Base-by-base conservation (phyloP, 2,113 vertebrate species). In the Gobius niger region DNA sequence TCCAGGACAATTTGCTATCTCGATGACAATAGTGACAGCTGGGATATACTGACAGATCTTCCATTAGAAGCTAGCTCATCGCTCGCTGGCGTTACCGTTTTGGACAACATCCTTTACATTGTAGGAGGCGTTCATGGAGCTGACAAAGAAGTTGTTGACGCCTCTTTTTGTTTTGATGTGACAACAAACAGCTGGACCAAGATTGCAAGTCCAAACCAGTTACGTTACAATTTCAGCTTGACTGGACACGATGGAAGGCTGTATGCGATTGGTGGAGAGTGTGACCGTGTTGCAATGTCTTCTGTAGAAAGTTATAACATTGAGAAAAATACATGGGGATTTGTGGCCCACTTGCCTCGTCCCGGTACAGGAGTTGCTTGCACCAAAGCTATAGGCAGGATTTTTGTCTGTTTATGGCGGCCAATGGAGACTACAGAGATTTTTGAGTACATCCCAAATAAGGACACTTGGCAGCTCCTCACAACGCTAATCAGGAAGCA, bases 371-470 rank as follows among this genome's bases (percentile, higher is more conserved):
- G 93, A 0, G 90, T 85, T 0, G 95, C 96, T 0, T 95, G 94
- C 0, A 83, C 95, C 78, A 93, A 93, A 56, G 84, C 95, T 4
- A 75, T 94, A 82, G 90, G 94, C 40, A 90, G 95, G 71, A 93
- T 96, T 67, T 98, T 97, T 0, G 92, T 95, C n/a, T 96, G 95
- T 52, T 80, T 97, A 34, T 98, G 96, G 95, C 92, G 90, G 61
- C 95, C 95, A 0, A 92, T 93, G 12, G 95, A 96, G 77, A 94
- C 94, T 63, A 95, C 95, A 0, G 76, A 95, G 9, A 93, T 98
- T 44, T 93, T 95, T 0, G 93, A 95, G 73, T 96, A 95, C 0
- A 8, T 87, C 1, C 78, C 73, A 2, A 74, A 13, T 9, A 69
- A 6, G 1, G 95, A 96, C 0, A 8, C 7, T 0, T 96, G 95